Conservation (phyloP, 2,888 invertebrate genomes). For the Mamestra brassicae region DNA sequence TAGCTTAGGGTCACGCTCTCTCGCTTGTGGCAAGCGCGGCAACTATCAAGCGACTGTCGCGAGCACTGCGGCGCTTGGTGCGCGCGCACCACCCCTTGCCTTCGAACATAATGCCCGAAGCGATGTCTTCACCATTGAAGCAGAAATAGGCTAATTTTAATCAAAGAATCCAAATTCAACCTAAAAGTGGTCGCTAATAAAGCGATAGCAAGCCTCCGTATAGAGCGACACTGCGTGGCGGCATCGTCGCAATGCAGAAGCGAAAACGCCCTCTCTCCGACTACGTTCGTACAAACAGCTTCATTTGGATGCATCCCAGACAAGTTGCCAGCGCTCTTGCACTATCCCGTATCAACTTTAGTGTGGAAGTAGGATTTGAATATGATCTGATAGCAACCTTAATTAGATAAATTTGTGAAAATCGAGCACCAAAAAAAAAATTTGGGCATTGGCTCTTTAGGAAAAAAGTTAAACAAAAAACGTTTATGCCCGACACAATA, state of each 20-base stretch:
- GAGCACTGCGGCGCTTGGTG: constrained; percentile 63
- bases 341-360: background rate
- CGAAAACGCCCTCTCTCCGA: background rate
- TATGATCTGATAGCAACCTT: background rate
- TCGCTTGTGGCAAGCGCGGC: constrained; percentile 63
- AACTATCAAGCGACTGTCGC: constrained; percentile 61
- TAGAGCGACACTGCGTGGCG: background rate
- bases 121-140: constrained; percentile 78
- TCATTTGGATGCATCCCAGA: constrained; percentile 22
- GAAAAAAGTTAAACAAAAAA: background rate
- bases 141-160: constrained; percentile 77
- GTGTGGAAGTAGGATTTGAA: background rate
- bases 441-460: too few species aligned
- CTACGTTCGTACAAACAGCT: background rate
- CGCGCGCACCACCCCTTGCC: constrained; percentile 76
- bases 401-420: background rate
- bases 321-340: background rate
- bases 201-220: constrained; percentile 2
- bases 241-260: constrained; percentile 29
- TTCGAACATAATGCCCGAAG: constrained; percentile 65
- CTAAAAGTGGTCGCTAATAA: constrained; percentile 68
- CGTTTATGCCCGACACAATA: background rate
- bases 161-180: constrained; percentile 73
- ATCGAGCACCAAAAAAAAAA: too few species aligned
- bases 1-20: constrained; percentile 27